Evolutionary conservation across 2,113 vertebrate species (phyloP), one percentile per base, ranked within the genome.

Genomic region (Microtus oregoni): DNA sequence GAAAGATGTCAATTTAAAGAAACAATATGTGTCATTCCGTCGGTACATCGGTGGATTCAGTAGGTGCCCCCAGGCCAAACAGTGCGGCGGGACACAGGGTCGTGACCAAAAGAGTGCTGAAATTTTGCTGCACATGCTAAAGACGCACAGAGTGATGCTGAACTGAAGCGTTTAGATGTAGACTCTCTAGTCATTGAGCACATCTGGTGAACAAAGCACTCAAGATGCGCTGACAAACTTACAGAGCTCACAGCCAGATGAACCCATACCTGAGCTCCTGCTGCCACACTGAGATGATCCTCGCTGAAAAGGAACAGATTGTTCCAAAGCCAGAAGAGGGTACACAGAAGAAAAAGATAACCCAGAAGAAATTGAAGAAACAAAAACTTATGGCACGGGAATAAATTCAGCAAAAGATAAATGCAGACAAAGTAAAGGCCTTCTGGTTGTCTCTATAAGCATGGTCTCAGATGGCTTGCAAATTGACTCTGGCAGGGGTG

Each of bases 331-430:
- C 99, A 0, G 99, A 99, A 97, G 99, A 99, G 76, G 99, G 99
- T 1, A 99, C 99, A 85, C 99, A 99, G 92, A 99, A 99, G 99
- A 99, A 99, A 96, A 99, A 99, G 99, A 99, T 99, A 95, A 99
- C 99, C 77, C 99, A 99, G 97, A 99, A 99, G 99, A 99, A 99
- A 98, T 99, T 99, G 98, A 99, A 99, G 98, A 99, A 99, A 98
- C 99, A 99, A 93, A 99, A 99, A 92, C 98, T 14, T 14, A 99
- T 99, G 99, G 99, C 99, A 22, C 99, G 99, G 92, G 99, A 99
- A 97, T 99, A 97, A 98, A 94, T n/a, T 47, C 8, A 28, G 0
- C 0, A 0, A 24, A 22, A 1, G 44, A 96, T 97, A 97, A 76
- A 97, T 97, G 92, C 87, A 99, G 99, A 98, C 98, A 98, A 98